Percentiles rank a stretch among this genome's conserved stretches.
These are phyloP conservation scores for Naso thynnoides DNA, from an alignment of 2,797 vertebrate species.

Conservation along the genomic window DNA sequence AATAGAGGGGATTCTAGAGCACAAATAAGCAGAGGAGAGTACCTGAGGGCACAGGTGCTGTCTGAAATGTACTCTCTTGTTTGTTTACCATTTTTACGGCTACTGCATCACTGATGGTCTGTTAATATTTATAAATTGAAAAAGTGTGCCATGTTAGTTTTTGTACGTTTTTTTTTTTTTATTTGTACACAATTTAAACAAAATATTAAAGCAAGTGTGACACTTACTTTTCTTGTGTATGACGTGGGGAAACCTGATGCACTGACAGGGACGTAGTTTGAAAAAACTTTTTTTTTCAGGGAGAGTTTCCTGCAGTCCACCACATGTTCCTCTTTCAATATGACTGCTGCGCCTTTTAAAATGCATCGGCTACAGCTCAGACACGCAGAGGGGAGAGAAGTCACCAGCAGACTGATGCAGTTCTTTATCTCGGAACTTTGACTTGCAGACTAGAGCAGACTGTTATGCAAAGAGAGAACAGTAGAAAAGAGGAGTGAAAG, in stretches of 20 bases:
- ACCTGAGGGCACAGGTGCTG: constrained; percentile 15
- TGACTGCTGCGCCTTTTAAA: constrained; percentile 15
- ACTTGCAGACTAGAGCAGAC: not conserved
- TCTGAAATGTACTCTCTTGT: not conserved
- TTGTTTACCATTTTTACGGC: not conserved
- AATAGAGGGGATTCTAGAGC: constrained; percentile 19
- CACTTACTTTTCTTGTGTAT: not conserved
- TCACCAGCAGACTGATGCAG: fast-evolving
- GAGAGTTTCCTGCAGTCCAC: constrained; percentile 5
- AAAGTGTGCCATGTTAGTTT: not conserved
- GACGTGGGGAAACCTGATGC: constrained; percentile 39
- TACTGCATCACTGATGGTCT: not conserved
- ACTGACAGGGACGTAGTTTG: not conserved
- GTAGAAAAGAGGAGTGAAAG: not conserved
- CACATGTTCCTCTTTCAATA: constrained; percentile 67
- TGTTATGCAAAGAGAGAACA: not conserved
- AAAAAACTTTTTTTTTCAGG: not conserved
- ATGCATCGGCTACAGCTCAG: not conserved
- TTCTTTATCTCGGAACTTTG: constrained; percentile 58
- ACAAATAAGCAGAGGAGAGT: constrained; percentile 1
- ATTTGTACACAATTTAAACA: constrained; percentile 7
- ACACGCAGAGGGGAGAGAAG: not conserved
- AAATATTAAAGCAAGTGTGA: constrained; percentile 14
- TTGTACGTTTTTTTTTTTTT: not conserved
- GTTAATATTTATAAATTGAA: not conserved